Evolutionary conservation across 2,888 invertebrate genomes (phyloP), one percentile per base, ranked within the genome.

Genomic region (Strigamia maritima): DNA sequence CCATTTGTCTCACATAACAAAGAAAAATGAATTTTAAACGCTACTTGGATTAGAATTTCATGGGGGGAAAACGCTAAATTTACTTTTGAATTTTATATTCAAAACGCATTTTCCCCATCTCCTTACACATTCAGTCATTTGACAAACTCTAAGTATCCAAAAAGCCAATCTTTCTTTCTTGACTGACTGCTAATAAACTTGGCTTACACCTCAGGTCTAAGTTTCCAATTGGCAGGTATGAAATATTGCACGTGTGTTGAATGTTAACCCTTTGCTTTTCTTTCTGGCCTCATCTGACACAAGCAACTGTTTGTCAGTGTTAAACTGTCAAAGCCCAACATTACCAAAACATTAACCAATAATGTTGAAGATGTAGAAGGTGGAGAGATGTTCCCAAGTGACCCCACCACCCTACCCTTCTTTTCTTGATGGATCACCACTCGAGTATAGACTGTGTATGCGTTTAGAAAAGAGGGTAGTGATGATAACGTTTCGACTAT

Each of bases 341-440:
- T 65, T 65, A 65, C 65, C 24, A 65, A 65, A 65, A 65, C 65
- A 65, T 65, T 28, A 65, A 26, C 65, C 65, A 65, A 65, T 65
- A 65, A 65, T 65, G 65, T 65, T 65, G 65, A 65, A 65, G 65
- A 65, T 65, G 65, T 65, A 65, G 24, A 60, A 60, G 24, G 65
- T 65, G 65, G 65, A 28, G 65, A 65, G 65, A 26, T 65, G 26
- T 24, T 65, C 65, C 65, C 65, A 65, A 65, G 65, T 65, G 65
- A 65, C 28, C 65, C 49, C 16, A 16, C 12, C 44, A 44, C n/a
- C n/a, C 49, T 7, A 19, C 49, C 49, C 49, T n/a, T 16, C 49
- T 7, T 16, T 65, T 24, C 26, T 65, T 65, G 65, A 65, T 65
- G 65, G 65, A 65, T 65, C 65, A 65, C 65, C 28, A 28, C 65